Conservation (phyloP, 2,113 vertebrate genomes). For the Hippocampus mohnikei region DNA sequence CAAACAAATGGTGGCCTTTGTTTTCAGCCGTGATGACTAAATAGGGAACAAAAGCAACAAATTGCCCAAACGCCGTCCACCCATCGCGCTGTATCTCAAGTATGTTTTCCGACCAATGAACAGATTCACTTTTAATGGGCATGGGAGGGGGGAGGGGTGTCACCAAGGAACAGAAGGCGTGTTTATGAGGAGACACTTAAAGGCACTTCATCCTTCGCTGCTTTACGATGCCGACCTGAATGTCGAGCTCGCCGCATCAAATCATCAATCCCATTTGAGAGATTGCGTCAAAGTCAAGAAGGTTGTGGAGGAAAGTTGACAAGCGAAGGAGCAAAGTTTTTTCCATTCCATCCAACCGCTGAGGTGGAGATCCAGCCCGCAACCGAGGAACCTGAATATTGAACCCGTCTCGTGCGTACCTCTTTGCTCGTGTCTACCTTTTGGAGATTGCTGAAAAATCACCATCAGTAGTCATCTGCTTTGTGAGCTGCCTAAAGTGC, state of each 20-base stretch:
- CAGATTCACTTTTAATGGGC: slow-evolving; percentile 22
- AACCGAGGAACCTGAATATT: neutral
- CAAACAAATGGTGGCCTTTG: slow-evolving; percentile 32
- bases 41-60: neutral
- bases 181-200: slow-evolving; percentile 57
- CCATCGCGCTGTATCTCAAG: slow-evolving; percentile 27
- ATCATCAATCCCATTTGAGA: slow-evolving; percentile 25
- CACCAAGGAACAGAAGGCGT: slow-evolving; percentile 44
- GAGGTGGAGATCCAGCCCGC: slow-evolving; percentile 16
- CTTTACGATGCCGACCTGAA: slow-evolving; percentile 23
- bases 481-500: too few relatives aligned
- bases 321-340: slow-evolving; percentile 15
- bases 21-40: slow-evolving; percentile 14
- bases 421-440: neutral
- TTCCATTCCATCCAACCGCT: too few relatives aligned
- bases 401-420: neutral
- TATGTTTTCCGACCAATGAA: slow-evolving; percentile 30
- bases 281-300: slow-evolving; percentile 25
- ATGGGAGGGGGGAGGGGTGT: neutral
- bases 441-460: neutral
- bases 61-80: slow-evolving; percentile 11
- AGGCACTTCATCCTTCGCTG: slow-evolving; percentile 19
- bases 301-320: slow-evolving; percentile 25
- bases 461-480: too few relatives aligned
- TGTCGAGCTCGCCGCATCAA: slow-evolving; percentile 33